Evolutionary conservation across 2,113 vertebrate species (phyloP), one percentile per base, ranked within the genome.

Genomic region (Bambusicola thoracicus): DNA sequence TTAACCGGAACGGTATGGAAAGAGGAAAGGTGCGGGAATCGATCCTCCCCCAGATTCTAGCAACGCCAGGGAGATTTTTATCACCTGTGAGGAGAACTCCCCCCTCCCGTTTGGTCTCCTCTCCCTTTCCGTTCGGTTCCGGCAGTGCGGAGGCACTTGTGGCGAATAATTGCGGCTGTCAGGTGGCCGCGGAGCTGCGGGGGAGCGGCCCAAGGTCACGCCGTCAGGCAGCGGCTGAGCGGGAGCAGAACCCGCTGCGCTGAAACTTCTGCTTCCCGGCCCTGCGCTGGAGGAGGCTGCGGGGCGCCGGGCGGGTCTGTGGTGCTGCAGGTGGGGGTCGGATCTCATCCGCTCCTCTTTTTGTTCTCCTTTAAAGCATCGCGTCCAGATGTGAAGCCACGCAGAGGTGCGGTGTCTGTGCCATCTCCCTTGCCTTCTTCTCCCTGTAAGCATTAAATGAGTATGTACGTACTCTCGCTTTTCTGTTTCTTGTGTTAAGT

Each of bases 201-300:
- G 80, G 29, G 34, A 78, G 77, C 8, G 77, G 49, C 14, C 84
- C 89, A 95, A 96, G 96, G 95, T 95, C 94, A 77, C 25, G 22
- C 63, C 16, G 40, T 0, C 55, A 87, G 41, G 46, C 81, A 11
- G 59, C 13, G 65, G 12, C 61, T 22, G 82, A 34, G 43, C 55
- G n/a, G 67, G 51, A 3, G 30, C 51, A 48, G 63, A 65, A 46
- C 4, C 0, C 6, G 13, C 49, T 43, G 41, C 14, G 2, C 48
- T n/a, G 41, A 78, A 93, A 87, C 87, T 83, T 90, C 4, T 8
- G 34, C 12, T 53, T 48, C 63, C 56, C 4, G 8, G 16, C 27
- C 17, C 21, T 55, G 24, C 16, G 69, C 56, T 79, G 8, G 32
- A 16, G 36, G 4, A 21, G 58, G 51, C 49, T 56, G 29, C 20